Evolutionary conservation across 2,888 invertebrate genomes (phyloP).

Genomic region (Clistopyga incitator): DNA sequence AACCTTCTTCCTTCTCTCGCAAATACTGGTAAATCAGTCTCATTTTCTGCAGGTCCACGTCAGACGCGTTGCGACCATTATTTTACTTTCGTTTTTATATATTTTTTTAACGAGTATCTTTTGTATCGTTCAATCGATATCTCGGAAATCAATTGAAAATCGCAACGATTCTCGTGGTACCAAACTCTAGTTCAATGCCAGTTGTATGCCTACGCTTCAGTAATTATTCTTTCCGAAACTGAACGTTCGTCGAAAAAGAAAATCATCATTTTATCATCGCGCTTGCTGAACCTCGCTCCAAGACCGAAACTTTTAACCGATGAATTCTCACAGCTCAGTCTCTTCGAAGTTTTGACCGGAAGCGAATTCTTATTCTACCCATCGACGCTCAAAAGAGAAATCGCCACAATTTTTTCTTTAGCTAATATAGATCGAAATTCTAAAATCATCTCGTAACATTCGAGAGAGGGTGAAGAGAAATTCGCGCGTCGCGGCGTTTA

Average conservation of each 20-base stretch:
- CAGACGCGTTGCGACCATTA: conserved; percentile 35
- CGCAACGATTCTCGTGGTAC: conserved; percentile 58
- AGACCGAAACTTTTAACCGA: background rate
- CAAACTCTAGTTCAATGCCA: conserved; percentile 80
- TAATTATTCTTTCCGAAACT: conserved; percentile 6
- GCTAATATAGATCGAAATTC: conserved; percentile 4
- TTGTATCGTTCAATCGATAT: conserved; percentile 12
- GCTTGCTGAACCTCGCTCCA: background rate
- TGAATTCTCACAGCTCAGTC: conserved; percentile 13
- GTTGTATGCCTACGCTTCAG: conserved; percentile 79
- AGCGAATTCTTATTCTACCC: conserved; percentile 6
- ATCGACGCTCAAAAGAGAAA: background rate
- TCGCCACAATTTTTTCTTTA: conserved; percentile 4
- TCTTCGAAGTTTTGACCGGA: background rate
- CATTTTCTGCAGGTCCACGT: conserved; percentile 76
- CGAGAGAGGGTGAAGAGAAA: conserved; percentile 3
- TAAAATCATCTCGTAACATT: conserved; percentile 15
- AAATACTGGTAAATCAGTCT: conserved; percentile 84
- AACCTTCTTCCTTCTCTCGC: conserved; percentile 72
- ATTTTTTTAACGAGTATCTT: conserved; percentile 3
- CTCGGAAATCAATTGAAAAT: conserved; percentile 27
- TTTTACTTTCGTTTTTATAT: conserved; percentile 34
- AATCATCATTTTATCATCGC: conserved; percentile 6
- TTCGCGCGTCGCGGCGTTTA: background rate
- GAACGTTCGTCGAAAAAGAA: background rate